Base-by-base conservation (phyloP, 2,888 invertebrate species). In the Darwinula stevensoni region DNA sequence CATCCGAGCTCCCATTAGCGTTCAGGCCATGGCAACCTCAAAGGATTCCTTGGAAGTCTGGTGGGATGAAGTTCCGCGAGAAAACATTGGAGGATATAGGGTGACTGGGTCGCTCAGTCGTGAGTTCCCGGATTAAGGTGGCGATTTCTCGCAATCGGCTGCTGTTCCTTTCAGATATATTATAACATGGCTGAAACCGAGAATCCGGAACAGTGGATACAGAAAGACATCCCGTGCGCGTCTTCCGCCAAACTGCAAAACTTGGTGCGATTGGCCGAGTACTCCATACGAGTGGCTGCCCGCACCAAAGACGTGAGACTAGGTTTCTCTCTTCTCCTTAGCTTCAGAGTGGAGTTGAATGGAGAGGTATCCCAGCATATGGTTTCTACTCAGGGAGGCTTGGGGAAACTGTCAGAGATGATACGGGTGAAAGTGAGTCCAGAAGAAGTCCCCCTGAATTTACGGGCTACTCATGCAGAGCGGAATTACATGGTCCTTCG, bases 121-220 rank as follows among this genome's bases (percentile, higher is more conserved):
- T n/a, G n/a, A n/a, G n/a, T n/a, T n/a, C n/a, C n/a, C n/a, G n/a
- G n/a, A n/a, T n/a, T n/a, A n/a, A n/a, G n/a, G n/a, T n/a, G n/a
- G n/a, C n/a, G n/a, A n/a, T n/a, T n/a, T n/a, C n/a, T n/a, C n/a
- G n/a, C n/a, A n/a, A n/a, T n/a, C n/a, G n/a, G n/a, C n/a, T n/a
- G n/a, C n/a, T n/a, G 4, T 31, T 12, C 11, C 27, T 33, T 37
- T 4, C 43, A 53, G 46, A 74, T 82, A 41, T 82, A 82, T 51
- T 84, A 80, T 46, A 78, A 80, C 6, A 80, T 75, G 67, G 76
- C 76, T 0, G 76, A 82, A 1, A 78, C 78, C 0, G 82, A 80
- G 47, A 82, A 86, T 52, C 56, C 86, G 34, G 82, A 84, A 45
- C 70, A 74, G 47, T 84, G 84, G 84, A 71, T 73, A 44, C 71